Evolutionary conservation across 2,888 invertebrate species (phyloP).

Genomic region (Drosophila colorata): DNA sequence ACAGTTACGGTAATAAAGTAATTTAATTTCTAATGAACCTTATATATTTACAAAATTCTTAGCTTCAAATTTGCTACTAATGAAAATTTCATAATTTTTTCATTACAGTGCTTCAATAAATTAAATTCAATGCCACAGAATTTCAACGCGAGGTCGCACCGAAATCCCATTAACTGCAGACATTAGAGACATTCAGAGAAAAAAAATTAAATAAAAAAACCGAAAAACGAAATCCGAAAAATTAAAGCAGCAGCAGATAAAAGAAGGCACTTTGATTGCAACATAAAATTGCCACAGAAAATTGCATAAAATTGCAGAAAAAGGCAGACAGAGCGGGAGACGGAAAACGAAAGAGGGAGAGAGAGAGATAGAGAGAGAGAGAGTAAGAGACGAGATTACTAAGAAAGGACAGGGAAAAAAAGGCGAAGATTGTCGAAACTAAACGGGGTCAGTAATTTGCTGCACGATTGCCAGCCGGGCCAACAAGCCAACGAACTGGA

Average conservation of each 20-base stretch:
- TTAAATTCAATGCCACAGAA: constrained; percentile 33
- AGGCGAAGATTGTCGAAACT: constrained; percentile 50
- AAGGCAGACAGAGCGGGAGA: not conserved
- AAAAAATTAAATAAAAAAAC: not conserved
- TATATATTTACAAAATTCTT: too few species aligned
- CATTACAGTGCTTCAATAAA: constrained; percentile 37
- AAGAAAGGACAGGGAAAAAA: constrained; percentile 21
- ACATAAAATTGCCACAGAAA: constrained; percentile 67
- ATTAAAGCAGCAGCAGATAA: constrained; percentile 45
- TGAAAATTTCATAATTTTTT: not conserved
- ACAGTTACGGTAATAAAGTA: too few species aligned
- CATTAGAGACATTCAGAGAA: constrained; percentile 22
- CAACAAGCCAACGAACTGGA: constrained; percentile 62
- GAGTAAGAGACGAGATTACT: constrained; percentile 29
- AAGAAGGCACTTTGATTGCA: constrained; percentile 57
- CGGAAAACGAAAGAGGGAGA: not conserved
- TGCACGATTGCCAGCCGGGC: constrained; percentile 71
- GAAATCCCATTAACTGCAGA: constrained; percentile 54
- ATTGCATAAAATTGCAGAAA: constrained; percentile 65
- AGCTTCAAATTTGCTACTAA: too few species aligned
- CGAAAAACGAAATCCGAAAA: constrained; percentile 26
- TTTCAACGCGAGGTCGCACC: constrained; percentile 12
- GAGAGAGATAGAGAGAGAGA: not conserved
- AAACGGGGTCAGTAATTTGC: constrained; percentile 79
- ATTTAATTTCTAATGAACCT: too few species aligned